phyloP scores from a whole-genome alignment of 1,140 invertebrate species.

The Oppia nitens region DNA sequence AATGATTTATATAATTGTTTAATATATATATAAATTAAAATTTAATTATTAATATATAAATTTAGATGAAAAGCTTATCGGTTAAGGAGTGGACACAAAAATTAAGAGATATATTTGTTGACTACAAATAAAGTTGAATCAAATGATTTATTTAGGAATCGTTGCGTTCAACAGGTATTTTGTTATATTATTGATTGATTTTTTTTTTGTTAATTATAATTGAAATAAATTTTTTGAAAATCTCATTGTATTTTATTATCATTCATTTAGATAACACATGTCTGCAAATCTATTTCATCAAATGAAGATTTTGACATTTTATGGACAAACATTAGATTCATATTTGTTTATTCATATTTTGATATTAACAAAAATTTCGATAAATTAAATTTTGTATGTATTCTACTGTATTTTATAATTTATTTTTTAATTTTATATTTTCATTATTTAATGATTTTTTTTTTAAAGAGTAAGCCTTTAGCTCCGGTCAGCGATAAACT shows the following conservation, averaged over 20 bases:
- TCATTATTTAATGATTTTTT: neutral
- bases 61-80: neutral
- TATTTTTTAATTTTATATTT: neutral
- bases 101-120: neutral
- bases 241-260: no score
- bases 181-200: neutral
- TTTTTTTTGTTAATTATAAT: neutral
- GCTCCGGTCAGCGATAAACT: slow-evolving; percentile 4
- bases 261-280: neutral
- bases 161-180: slow-evolving; percentile 10
- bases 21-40: neutral
- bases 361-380: neutral
- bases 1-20: neutral
- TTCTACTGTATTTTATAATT: no score
- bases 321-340: neutral
- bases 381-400: neutral
- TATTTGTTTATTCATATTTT: slow-evolving; percentile 9
- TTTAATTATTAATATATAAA: no score
- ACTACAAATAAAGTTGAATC: neutral
- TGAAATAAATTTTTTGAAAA: no score
- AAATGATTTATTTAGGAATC: slow-evolving; percentile 6
- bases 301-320: slow-evolving; percentile 2
- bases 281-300: neutral
- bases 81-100: neutral
- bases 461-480: neutral